phyloP scores from a whole-genome alignment of 2,888 invertebrate species.

The Macrosoma leucophasiata region DNA sequence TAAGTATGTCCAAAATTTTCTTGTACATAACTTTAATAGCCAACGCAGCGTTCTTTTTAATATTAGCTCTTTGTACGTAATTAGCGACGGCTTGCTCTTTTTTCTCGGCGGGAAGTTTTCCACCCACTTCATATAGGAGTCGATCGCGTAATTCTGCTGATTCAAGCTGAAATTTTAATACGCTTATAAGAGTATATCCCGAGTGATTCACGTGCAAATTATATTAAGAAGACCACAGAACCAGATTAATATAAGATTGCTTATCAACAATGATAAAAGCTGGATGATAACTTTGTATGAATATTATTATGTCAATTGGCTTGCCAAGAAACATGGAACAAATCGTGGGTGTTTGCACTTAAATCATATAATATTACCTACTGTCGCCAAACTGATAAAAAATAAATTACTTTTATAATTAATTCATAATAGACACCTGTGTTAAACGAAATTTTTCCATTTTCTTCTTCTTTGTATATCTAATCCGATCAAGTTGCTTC shows the following conservation, averaged over 20 bases:
- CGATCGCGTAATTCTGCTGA: conserved; percentile 71
- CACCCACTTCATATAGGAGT: conserved; percentile 62
- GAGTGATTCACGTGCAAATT: no score
- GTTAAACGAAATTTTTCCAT: conserved; percentile 74
- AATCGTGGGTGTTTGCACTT: no score
- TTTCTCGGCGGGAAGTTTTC: conserved; percentile 66
- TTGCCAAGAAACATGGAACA: no score
- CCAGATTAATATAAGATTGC: no score
- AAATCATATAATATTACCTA: no score
- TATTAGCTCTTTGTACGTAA: conserved; percentile 77
- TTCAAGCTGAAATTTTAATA: conserved; percentile 58
- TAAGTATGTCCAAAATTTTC: conserved; percentile 77
- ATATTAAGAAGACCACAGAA: no score
- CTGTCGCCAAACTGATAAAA: no score
- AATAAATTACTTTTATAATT: no score
- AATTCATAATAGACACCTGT: conserved; percentile 54
- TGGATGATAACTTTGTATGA: no score
- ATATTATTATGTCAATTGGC: no score
- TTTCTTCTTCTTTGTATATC: conserved; percentile 75
- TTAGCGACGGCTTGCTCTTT: conserved; percentile 76
- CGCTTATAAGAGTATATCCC: no score
- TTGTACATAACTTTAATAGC: conserved; percentile 78
- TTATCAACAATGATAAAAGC: no score
- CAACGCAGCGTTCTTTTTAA: conserved; percentile 79
- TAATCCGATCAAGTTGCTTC: conserved; percentile 77